Evolutionary conservation across 2,113 vertebrate genomes (phyloP), one percentile per base, ranked within the genome.

Genomic region (Scophthalmus maximus): DNA sequence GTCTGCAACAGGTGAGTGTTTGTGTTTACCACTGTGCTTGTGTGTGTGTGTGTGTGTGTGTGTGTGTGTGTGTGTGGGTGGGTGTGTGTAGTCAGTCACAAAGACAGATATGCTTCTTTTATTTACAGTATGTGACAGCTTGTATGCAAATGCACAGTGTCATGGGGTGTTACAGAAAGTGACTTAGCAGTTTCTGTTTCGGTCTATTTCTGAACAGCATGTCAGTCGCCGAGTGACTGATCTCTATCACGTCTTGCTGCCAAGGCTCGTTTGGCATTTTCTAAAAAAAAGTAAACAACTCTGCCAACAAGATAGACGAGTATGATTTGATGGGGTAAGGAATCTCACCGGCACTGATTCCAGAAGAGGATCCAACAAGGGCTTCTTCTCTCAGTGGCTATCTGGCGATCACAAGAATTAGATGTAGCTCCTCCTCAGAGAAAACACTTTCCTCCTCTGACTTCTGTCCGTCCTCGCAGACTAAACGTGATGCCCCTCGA

Each of bases 1-100:
- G 30, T 52, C 73, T 27, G 52, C 66, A 73, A 85, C 85, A 82
- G 85, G 88, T 88, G 50, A 65, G 83, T 86, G 46, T 53, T 46
- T 52, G 15, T 71, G 29, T 62, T 66, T 50, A 17, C 38, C n/a
- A 2, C 36, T 53, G 4, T 38, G 1, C 9, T 36, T 7, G n/a
- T 27, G 1, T 32, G 1, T 42, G 0, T 67, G 8, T 49, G 14
- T 17, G 27, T 32, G n/a, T 5, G n/a, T n/a, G 15, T 55, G 15
- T 34, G 25, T 22, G 23, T 23, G 10, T 15, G 22, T 3, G 4
- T 10, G 20, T 47, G 3, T 26, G 8, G 6, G 6, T 34, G 2
- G 4, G 12, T 30, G n/a, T 34, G 17, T 46, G 6, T 46, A 46
- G 18, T 9, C 42, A 2, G 18, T 50, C 51, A 8, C 9, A 17